Evolutionary conservation across 2,888 invertebrate species (phyloP).

Genomic region (Synergus itoensis): DNA sequence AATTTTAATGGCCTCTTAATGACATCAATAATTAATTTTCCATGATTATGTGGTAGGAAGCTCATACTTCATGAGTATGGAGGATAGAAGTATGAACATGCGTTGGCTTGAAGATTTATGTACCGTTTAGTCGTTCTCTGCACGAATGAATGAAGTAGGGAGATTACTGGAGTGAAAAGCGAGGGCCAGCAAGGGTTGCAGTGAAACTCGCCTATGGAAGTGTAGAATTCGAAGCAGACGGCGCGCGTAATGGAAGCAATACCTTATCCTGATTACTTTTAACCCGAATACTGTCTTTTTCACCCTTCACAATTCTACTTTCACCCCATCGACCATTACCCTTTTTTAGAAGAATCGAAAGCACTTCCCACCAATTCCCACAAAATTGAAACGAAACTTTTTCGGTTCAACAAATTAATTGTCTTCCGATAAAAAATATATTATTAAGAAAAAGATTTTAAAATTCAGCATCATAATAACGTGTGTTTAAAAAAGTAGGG

Average conservation of each 20-base stretch:
- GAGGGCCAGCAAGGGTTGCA: constrained; percentile 6
- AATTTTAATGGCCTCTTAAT: too few relatives aligned
- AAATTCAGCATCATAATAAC: too few relatives aligned
- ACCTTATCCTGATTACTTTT: constrained; percentile 6
- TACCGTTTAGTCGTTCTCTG: constrained; percentile 16
- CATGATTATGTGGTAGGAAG: not conserved
- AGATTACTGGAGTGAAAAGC: constrained; percentile 40
- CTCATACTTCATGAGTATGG: not conserved
- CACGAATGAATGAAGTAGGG: constrained; percentile 2
- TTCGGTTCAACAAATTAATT: too few relatives aligned
- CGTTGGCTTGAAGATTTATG: constrained; percentile 10
- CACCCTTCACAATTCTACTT: constrained; percentile 7
- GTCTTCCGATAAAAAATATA: too few relatives aligned
- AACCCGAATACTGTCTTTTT: not conserved
- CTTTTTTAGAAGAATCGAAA: not conserved
- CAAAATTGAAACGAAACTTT: not conserved
- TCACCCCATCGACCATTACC: not conserved
- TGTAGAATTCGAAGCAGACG: constrained; percentile 61
- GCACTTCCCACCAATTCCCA: not conserved
- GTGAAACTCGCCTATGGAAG: constrained; percentile 44
- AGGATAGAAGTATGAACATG: not conserved
- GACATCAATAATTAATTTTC: not conserved
- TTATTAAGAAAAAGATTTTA: too few relatives aligned
- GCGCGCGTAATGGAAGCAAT: constrained; percentile 61
- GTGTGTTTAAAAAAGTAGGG: too few relatives aligned